Percentiles rank a stretch among this genome's conserved stretches.
Evolutionary conservation across 2,113 vertebrate species (phyloP).

Genomic region (Monopterus albus): DNA sequence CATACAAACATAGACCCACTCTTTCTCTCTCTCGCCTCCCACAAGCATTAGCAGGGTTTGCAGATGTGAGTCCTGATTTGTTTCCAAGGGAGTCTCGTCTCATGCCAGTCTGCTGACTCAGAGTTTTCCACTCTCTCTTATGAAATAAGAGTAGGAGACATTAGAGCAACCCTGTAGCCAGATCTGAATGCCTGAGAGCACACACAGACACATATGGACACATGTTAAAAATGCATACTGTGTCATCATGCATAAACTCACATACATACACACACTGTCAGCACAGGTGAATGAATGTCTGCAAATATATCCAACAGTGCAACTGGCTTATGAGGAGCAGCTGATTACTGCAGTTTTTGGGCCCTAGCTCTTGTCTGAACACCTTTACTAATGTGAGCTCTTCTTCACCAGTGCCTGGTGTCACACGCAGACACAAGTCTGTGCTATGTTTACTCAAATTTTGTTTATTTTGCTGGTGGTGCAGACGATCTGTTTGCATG

Average conservation of each 20-base stretch:
- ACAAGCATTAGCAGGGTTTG: conserved; percentile 48
- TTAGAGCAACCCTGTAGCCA: conserved; percentile 64
- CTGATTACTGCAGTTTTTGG: conserved; percentile 1
- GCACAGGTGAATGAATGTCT: conserved; percentile 1
- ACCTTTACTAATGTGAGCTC: neutral
- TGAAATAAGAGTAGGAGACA: conserved; percentile 76
- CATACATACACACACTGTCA: neutral
- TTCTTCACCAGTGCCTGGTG: conserved; percentile 18
- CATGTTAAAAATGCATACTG: conserved; percentile 27
- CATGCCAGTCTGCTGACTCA: conserved; percentile 78
- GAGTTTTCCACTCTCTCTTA: conserved; percentile 79
- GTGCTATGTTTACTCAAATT: conserved; percentile 34
- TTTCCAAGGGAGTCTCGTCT: conserved; percentile 69
- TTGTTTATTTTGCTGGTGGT: conserved; percentile 43
- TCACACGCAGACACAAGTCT: conserved; percentile 34
- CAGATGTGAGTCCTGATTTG: conserved; percentile 78
- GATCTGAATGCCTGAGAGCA: conserved; percentile 48
- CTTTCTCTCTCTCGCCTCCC: neutral
- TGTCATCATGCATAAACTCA: neutral
- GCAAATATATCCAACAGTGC: conserved; percentile 15
- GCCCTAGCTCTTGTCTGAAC: neutral
- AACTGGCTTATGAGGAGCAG: conserved; percentile 26
- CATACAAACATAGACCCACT: conserved; percentile 14
- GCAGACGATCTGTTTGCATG: conserved; percentile 30
- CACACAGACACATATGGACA: conserved; percentile 21